Percentiles rank a stretch among this genome's conserved stretches.
Evolutionary conservation across 2,113 vertebrate genomes (phyloP).

Genomic region (Urocitellus parryii): DNA sequence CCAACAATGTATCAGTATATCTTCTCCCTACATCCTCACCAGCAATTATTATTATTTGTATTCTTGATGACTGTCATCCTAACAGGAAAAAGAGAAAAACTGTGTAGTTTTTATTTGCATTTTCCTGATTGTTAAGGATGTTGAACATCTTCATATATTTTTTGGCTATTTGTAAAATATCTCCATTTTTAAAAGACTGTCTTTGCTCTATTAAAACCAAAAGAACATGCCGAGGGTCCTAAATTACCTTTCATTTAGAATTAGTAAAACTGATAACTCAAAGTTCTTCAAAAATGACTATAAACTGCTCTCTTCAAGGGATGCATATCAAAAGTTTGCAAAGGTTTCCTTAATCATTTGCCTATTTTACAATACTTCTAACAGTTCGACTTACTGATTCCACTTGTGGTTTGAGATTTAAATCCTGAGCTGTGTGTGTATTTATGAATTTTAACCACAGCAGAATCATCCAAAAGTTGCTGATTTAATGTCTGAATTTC

Average conservation of each 20-base stretch:
- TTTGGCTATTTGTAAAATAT: no score
- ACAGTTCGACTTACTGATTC: background rate
- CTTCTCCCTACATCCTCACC: no score
- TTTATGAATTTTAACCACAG: background rate
- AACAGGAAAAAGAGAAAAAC: no score
- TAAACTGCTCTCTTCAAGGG: background rate
- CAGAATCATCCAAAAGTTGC: background rate
- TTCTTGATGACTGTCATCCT: no score
- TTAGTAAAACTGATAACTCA: background rate
- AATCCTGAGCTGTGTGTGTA: background rate
- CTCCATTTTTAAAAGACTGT: background rate
- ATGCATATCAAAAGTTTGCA: background rate
- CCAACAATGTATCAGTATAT: no score
- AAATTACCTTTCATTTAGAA: background rate
- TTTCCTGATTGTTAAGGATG: no score
- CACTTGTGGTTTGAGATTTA: constrained; percentile 14
- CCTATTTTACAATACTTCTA: background rate
- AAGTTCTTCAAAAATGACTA: background rate
- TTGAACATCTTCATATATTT: no score
- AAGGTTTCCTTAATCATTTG: background rate
- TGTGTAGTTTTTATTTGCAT: no score
- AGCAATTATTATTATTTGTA: no score
- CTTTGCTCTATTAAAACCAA: background rate
- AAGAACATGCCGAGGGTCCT: background rate
- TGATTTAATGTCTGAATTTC: constrained; percentile 1